Conservation (phyloP, 2,113 vertebrate species). For the Oostethus manadensis region DNA sequence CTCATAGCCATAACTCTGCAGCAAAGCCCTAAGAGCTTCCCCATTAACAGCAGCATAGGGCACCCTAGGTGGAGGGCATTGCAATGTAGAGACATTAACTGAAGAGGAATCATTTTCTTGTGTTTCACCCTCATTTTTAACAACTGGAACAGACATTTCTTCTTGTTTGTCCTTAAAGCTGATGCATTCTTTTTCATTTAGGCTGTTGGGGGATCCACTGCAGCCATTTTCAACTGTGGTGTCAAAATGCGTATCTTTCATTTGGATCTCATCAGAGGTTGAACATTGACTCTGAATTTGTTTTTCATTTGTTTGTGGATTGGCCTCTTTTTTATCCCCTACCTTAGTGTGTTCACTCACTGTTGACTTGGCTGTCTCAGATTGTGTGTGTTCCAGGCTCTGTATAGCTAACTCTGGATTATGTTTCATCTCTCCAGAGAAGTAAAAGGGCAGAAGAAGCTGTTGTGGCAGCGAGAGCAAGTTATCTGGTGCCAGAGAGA, state of each 20-base stretch:
- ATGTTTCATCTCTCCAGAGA: constrained; percentile 93
- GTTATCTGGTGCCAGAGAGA: constrained; percentile 59
- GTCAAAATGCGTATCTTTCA: constrained; percentile 48
- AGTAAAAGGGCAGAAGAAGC: constrained; percentile 92
- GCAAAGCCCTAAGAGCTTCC: constrained; percentile 85
- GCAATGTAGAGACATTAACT: constrained; percentile 57
- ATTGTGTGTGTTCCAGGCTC: constrained; percentile 74
- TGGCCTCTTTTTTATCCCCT: constrained; percentile 37
- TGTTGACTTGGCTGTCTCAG: constrained; percentile 57
- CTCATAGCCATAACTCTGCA: constrained; percentile 96
- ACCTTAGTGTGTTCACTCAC: constrained; percentile 58
- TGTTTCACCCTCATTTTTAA: constrained; percentile 63
- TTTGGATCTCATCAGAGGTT: constrained; percentile 20
- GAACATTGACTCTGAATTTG: constrained; percentile 30
- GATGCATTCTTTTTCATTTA: constrained; percentile 30
- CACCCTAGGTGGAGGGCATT: constrained; percentile 86
- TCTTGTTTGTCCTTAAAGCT: constrained; percentile 34
- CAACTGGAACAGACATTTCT: constrained; percentile 16
- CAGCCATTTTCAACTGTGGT: constrained; percentile 22
- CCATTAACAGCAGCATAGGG: constrained; percentile 83
- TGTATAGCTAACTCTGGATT: constrained; percentile 82
- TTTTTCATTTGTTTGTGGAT: constrained; percentile 34
- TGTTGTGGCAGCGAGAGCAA: constrained; percentile 81
- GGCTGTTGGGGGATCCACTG: constrained; percentile 20
- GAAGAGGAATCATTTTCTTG: constrained; percentile 65